Conservation (phyloP, 2,888 invertebrate genomes). For the Leptogaster cylindrica region DNA sequence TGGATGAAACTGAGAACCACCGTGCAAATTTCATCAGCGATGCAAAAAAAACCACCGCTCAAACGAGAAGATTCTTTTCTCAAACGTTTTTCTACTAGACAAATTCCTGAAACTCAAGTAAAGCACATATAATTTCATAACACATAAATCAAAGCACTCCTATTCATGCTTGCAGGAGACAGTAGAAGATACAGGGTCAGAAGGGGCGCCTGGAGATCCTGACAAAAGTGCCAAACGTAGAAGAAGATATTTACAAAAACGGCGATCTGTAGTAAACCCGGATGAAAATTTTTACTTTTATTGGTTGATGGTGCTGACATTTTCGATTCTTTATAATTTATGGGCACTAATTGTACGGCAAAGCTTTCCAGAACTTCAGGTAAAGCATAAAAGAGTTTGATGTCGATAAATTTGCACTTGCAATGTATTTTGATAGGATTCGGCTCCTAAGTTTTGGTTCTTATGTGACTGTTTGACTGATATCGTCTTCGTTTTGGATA, state of each 20-base stretch:
- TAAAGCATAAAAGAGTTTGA: slow-evolving; percentile 49
- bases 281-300: slow-evolving; percentile 96
- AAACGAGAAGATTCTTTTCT: slow-evolving; percentile 93
- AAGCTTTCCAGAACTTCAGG: slow-evolving; percentile 90
- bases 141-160: background rate
- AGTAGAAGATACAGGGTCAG: slow-evolving; percentile 74
- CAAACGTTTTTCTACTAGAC: slow-evolving; percentile 91
- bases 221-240: slow-evolving; percentile 68
- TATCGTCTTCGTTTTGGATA: slow-evolving; percentile 84
- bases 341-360: slow-evolving; percentile 96
- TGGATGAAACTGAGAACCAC: slow-evolving; percentile 97
- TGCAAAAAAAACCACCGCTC: slow-evolving; percentile 86
- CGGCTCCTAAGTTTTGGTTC: slow-evolving; percentile 79
- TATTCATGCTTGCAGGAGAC: slow-evolving; percentile 60
- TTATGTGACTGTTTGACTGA: slow-evolving; percentile 86
- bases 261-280: slow-evolving; percentile 87
- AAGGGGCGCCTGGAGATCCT: slow-evolving; percentile 69
- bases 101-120: slow-evolving; percentile 86
- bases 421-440: slow-evolving; percentile 64
- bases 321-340: slow-evolving; percentile 91
- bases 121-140: slow-evolving; percentile 50
- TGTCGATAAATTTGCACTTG: background rate
- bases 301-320: slow-evolving; percentile 88
- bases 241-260: slow-evolving; percentile 73
- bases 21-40: slow-evolving; percentile 88